Percentiles rank a stretch among this genome's conserved stretches.
These are phyloP conservation scores for Acanthochromis polyacanthus DNA, from an alignment of 2,113 vertebrate genomes.

Conservation along the genomic window DNA sequence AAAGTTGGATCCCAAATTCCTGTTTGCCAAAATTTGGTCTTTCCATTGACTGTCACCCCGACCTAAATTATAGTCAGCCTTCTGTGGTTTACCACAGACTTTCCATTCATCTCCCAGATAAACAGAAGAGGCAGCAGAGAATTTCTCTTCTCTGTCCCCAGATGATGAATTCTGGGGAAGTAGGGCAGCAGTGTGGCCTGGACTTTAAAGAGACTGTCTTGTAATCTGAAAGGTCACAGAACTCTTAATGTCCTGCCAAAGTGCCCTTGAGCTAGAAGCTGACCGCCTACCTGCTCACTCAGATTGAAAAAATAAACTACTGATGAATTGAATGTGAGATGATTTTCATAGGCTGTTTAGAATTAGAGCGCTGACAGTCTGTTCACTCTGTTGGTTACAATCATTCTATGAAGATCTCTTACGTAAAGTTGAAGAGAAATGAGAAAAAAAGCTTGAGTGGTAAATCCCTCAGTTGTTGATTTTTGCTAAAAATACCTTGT, in stretches of 20 bases:
- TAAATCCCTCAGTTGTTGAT: slow-evolving; percentile 65
- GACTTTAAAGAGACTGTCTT: slow-evolving; percentile 26
- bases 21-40: slow-evolving; percentile 10
- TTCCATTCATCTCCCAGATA: slow-evolving; percentile 41
- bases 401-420: slow-evolving; percentile 28
- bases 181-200: slow-evolving; percentile 50
- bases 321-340: slow-evolving; percentile 16
- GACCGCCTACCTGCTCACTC: not conserved
- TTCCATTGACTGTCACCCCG: slow-evolving; percentile 24
- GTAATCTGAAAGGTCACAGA: slow-evolving; percentile 59
- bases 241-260: slow-evolving; percentile 5
- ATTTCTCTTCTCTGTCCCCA: slow-evolving; percentile 16
- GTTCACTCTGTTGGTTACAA: not conserved
- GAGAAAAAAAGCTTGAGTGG: slow-evolving; percentile 10
- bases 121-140: slow-evolving; percentile 39
- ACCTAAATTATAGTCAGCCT: slow-evolving; percentile 27
- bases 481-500: slow-evolving; percentile 67
- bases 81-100: slow-evolving; percentile 38
- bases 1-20: slow-evolving; percentile 41
- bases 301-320: not conserved
- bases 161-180: slow-evolving; percentile 41
- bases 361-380: not conserved
- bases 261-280: slow-evolving; percentile 21
- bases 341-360: slow-evolving; percentile 13
- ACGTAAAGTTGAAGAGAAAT: slow-evolving; percentile 42